Evolutionary conservation across 2,797 vertebrate genomes (phyloP).

Genomic region (Microctenopoma lineatum): DNA sequence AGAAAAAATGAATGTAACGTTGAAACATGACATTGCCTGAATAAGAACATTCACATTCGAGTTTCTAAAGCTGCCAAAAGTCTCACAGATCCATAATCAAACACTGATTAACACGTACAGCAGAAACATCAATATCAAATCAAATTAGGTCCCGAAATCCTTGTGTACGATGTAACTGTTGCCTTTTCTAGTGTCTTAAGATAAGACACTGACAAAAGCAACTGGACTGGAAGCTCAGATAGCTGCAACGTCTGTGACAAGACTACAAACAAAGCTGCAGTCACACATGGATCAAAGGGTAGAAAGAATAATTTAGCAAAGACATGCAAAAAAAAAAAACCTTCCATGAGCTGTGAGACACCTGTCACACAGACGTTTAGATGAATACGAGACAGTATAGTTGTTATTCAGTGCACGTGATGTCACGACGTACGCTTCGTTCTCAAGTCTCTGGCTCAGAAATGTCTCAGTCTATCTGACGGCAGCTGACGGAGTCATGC

Average conservation of each 20-base stretch:
- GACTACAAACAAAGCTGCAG: constrained; percentile 54
- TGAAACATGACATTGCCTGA: no score
- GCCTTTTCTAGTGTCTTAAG: constrained; percentile 44
- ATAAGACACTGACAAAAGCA: constrained; percentile 56
- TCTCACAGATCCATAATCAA: no score
- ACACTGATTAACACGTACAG: neutral
- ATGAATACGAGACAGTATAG: constrained; percentile 14
- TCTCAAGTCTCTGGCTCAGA: fast-evolving
- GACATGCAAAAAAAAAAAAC: constrained; percentile 7
- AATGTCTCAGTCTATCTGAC: constrained; percentile 15
- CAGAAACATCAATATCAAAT: constrained; percentile 12
- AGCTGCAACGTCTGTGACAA: constrained; percentile 49
- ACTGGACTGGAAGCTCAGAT: constrained; percentile 40
- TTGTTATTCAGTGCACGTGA: constrained; percentile 17
- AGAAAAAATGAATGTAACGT: no score
- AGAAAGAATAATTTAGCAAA: constrained; percentile 28
- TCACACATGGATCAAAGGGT: constrained; percentile 43
- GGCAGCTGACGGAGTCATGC: constrained; percentile 5
- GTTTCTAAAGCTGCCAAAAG: no score
- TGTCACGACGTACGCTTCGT: neutral
- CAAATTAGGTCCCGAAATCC: constrained; percentile 14
- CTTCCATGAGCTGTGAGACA: constrained; percentile 7
- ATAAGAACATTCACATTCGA: no score
- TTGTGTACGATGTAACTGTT: constrained; percentile 2
- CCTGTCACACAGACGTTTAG: constrained; percentile 20